Percentiles rank a stretch among this genome's conserved stretches.
Conservation (phyloP, 2,888 invertebrate species). For the Drosophila mimica region DNA sequence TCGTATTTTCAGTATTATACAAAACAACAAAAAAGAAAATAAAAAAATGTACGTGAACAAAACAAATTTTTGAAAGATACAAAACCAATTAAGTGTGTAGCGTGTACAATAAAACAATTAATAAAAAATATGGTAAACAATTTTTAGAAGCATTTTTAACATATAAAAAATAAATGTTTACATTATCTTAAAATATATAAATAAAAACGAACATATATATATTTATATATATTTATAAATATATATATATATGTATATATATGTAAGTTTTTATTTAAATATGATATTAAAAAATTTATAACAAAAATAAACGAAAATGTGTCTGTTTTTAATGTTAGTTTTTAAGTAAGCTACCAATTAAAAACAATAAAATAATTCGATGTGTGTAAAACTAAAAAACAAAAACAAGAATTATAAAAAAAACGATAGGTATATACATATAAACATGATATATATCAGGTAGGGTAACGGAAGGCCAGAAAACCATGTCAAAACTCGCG, state of each 20-base stretch:
- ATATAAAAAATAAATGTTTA: slow-evolving; percentile 74
- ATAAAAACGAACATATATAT: slow-evolving; percentile 38
- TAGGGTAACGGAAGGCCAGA: slow-evolving; percentile 44
- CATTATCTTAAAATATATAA: slow-evolving; percentile 56
- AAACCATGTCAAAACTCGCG: slow-evolving; percentile 52
- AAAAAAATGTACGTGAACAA: slow-evolving; percentile 56
- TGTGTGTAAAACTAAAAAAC: slow-evolving; percentile 53
- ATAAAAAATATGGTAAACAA: slow-evolving; percentile 67
- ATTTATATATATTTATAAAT: slow-evolving; percentile 40
- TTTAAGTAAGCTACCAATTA: slow-evolving; percentile 69
- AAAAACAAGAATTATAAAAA: slow-evolving; percentile 8
- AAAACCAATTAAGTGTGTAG: slow-evolving; percentile 74
- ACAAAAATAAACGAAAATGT: slow-evolving; percentile 67
- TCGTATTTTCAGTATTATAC: slow-evolving; percentile 85
- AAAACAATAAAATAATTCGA: slow-evolving; percentile 46
- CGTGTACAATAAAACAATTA: slow-evolving; percentile 73
- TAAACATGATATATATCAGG: slow-evolving; percentile 25
- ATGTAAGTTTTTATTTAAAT: slow-evolving; percentile 27
- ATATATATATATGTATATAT: slow-evolving; percentile 32
- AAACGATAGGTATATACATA: slow-evolving; percentile 27
- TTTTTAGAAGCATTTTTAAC: slow-evolving; percentile 81
- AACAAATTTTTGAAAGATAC: slow-evolving; percentile 69
- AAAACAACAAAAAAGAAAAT: slow-evolving; percentile 49
- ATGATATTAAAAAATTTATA: slow-evolving; percentile 46
- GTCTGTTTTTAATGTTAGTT: slow-evolving; percentile 84